Percentiles rank a stretch among this genome's conserved stretches.
phyloP scores from a whole-genome alignment of 2,888 invertebrate genomes.

The Actias luna region DNA sequence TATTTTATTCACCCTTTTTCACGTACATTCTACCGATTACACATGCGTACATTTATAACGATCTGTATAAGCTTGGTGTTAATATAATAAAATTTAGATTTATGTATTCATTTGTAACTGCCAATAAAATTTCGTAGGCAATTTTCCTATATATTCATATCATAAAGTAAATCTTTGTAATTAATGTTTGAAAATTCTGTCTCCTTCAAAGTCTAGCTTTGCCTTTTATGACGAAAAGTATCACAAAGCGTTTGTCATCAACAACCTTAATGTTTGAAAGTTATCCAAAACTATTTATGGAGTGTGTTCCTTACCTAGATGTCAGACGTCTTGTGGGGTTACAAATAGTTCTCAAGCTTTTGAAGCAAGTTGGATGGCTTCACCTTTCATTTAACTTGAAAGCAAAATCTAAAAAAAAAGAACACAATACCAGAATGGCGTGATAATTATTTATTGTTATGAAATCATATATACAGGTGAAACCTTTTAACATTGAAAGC shows the following conservation, averaged over 20 bases:
- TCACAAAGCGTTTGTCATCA: conserved; percentile 40
- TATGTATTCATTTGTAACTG: no score
- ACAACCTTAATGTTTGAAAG: conserved; percentile 53
- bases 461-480: neutral
- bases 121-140: neutral
- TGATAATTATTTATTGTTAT: neutral
- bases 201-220: conserved; percentile 33
- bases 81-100: no score
- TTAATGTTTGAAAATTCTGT: conserved; percentile 23
- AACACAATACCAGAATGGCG: no score
- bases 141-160: neutral
- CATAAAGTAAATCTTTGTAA: no score
- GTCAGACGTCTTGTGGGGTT: conserved; percentile 41
- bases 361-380: conserved; percentile 21
- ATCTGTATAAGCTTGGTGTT: no score
- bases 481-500: neutral
- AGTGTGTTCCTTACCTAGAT: conserved; percentile 45
- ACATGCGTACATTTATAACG: no score
- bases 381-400: conserved; percentile 26
- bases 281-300: conserved; percentile 65
- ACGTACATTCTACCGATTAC: no score
- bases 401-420: conserved; percentile 29
- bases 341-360: conserved; percentile 37
- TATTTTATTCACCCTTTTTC: no score
- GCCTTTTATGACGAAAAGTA: conserved; percentile 50